Evolutionary conservation across 1,140 invertebrate genomes (phyloP), one percentile per base, ranked within the genome.

Genomic region (Bombus polaris): DNA sequence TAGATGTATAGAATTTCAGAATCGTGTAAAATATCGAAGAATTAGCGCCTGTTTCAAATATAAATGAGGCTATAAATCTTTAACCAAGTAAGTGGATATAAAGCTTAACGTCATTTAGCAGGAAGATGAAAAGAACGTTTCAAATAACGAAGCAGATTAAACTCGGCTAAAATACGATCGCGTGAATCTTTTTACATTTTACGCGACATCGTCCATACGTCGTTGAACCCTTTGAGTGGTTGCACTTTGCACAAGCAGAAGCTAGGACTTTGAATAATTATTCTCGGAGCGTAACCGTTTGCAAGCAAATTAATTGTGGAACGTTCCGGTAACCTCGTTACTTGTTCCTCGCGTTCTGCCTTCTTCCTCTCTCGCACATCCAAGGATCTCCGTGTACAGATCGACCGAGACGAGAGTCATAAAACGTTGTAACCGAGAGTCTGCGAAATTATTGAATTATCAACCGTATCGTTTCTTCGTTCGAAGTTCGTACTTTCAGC

Each of bases 251-350:
- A 28, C 70, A 57, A 28, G 28, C 79, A 65, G 78, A 75, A 75
- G 78, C 44, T n/a, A 18, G 70, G 44, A 81, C 37, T 73, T 81
- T 59, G 78, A 85, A 86, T 90, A 91, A 91, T 91, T 90, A 91
- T 90, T 87, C 87, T 77, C 86, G 83, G 81, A 91, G 75, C 81
- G 85, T 81, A 89, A 86, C 85, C 84, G 88, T 92, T 91, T 91
- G 72, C 85, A 81, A 88, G 84, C 71, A 90, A 93, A 91, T 93
- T 92, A 92, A 92, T 92, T 88, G 82, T 87, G 87, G 78, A 76
- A 87, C 71, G 88, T 92, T 90, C 90, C 87, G 91, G 88, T 93
- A 93, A 93, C 92, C 91, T 92, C 88, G 83, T 93, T 92, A 92
- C 85, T 91, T 77, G 84, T 79, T 87, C 76, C 47, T 79, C 75